Conservation (phyloP, 2,797 vertebrate species). For the Pseudochirops corinnae region DNA sequence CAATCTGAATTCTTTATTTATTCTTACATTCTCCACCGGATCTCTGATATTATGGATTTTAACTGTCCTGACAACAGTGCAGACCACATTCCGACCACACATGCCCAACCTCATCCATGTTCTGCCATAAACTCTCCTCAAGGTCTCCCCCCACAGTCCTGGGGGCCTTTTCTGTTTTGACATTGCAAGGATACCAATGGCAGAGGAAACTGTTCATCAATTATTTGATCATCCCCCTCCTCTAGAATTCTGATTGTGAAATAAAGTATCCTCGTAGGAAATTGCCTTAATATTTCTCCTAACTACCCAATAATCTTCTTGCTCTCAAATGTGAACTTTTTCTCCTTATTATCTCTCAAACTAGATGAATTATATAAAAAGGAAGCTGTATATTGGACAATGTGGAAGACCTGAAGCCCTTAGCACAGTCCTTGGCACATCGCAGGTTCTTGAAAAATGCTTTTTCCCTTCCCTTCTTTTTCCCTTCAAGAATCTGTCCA, state of each 20-base stretch:
- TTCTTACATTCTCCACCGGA: not conserved
- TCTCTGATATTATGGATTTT: not conserved
- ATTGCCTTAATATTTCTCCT: not conserved
- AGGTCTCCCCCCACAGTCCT: rapidly evolving
- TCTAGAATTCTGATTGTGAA: not conserved
- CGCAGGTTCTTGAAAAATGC: not conserved
- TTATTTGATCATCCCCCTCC: not conserved
- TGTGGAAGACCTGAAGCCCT: not conserved
- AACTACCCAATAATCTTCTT: not conserved
- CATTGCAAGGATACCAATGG: not conserved
- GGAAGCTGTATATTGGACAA: not conserved
- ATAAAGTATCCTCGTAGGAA: not conserved
- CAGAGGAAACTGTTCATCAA: too few species aligned
- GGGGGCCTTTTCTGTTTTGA: not conserved
- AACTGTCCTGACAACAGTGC: not conserved
- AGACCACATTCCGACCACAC: not conserved
- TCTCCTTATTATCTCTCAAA: not conserved
- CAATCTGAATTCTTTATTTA: not conserved
- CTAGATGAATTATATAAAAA: not conserved
- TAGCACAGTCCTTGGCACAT: not conserved
- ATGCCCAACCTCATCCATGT: not conserved
- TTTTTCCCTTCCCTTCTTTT: not conserved
- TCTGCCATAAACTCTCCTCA: not conserved
- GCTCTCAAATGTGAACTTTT: not conserved
- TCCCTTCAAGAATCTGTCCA: not conserved